Evolutionary conservation across 2,113 vertebrate species (phyloP).

Genomic region (Pterocles orientalis): DNA sequence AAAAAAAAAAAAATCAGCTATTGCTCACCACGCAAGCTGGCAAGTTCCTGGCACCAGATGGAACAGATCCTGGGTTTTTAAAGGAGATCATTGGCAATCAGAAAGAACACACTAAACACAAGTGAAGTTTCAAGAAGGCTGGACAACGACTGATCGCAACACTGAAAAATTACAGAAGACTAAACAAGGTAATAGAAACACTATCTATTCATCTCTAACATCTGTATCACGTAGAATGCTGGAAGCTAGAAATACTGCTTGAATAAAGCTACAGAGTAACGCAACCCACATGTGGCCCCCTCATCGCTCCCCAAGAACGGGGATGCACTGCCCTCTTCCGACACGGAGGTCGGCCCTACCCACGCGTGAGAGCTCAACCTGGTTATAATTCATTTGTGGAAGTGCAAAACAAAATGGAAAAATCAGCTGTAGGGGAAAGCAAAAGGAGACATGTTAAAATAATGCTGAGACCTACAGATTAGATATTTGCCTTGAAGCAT

Average conservation of each 20-base stretch:
- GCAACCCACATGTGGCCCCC: neutral
- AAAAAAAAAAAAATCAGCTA: neutral
- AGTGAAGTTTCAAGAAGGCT: neutral
- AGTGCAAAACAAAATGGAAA: neutral
- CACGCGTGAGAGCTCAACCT: neutral
- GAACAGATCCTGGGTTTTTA: conserved; percentile 26
- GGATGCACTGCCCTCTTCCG: neutral
- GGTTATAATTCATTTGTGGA: neutral
- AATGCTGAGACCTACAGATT: neutral
- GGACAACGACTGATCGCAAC: neutral
- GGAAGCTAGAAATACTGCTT: neutral
- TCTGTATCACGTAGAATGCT: neutral
- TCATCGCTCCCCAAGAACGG: fast-evolving
- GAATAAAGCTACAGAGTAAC: neutral
- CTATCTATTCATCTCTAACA: conserved; percentile 27
- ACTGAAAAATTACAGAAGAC: neutral
- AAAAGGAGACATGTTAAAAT: neutral
- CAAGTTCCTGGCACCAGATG: conserved; percentile 52
- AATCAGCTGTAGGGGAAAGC: neutral
- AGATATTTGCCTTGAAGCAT: fast-evolving
- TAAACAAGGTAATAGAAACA: conserved; percentile 31
- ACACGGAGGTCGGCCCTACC: neutral
- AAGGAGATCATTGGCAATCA: conserved; percentile 34
- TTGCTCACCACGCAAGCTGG: conserved; percentile 6
- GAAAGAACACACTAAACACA: neutral